Percentiles rank a stretch among this genome's conserved stretches.
These are phyloP conservation scores for Daboia siamensis DNA, from an alignment of 2,113 vertebrate species.

Conservation along the genomic window DNA sequence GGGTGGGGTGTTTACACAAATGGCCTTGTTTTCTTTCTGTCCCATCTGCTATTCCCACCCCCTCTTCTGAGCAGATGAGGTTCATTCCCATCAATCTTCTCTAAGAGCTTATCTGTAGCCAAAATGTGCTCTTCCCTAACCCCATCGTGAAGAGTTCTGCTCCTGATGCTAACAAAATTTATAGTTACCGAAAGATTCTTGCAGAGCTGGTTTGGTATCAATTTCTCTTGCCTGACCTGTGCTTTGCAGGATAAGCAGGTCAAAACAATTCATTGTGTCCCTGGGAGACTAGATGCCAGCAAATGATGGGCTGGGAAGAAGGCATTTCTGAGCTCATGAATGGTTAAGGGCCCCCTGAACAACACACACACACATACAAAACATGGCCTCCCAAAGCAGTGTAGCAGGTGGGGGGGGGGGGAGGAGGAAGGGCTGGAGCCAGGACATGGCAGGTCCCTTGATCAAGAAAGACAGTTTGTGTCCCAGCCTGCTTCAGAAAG, in stretches of 20 bases:
- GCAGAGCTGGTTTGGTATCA: conserved; percentile 20
- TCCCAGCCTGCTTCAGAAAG: background rate
- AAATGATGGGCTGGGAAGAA: background rate
- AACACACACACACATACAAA: background rate
- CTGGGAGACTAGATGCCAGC: conserved; percentile 31
- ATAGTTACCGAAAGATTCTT: conserved; percentile 12
- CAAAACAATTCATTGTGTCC: conserved; percentile 12
- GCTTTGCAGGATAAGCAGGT: conserved; percentile 20
- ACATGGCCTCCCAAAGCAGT: background rate
- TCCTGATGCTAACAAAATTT: background rate
- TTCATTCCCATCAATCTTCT: background rate
- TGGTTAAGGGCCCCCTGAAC: conserved; percentile 9
- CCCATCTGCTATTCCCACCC: background rate
- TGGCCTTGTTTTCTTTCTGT: background rate
- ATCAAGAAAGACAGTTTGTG: background rate
- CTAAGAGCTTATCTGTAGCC: conserved; percentile 8
- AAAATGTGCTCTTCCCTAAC: background rate
- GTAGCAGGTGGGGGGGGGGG: background rate
- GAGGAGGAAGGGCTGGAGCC: conserved; percentile 30
- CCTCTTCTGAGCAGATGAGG: background rate
- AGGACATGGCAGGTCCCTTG: background rate
- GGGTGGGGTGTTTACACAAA: background rate
- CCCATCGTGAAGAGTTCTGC: background rate
- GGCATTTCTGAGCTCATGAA: background rate
- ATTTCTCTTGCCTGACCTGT: conserved; percentile 2